Conservation (phyloP, 2,888 invertebrate species). For the Agrochola circellaris region DNA sequence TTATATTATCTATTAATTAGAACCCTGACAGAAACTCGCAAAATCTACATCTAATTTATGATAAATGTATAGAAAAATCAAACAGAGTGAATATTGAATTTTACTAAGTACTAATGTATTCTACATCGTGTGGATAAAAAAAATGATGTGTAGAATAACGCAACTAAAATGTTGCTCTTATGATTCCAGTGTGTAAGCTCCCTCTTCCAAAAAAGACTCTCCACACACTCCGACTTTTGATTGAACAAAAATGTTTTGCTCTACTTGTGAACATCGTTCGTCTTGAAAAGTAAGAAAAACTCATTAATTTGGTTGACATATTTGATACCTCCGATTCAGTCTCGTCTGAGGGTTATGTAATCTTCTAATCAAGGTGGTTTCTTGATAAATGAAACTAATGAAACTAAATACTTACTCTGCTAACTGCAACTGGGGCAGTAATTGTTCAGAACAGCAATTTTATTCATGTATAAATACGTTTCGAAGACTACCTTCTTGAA, state of each 20-base stretch:
- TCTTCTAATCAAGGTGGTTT: neutral
- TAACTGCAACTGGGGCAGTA: neutral
- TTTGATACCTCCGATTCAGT: neutral
- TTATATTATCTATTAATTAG: conserved; percentile 28
- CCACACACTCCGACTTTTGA: neutral
- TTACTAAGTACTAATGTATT: neutral
- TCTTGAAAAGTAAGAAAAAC: neutral
- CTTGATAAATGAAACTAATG: neutral
- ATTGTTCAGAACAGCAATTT: neutral
- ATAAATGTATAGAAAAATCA: neutral
- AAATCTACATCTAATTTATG: neutral
- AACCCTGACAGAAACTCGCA: conserved; percentile 2
- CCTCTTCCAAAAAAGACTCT: conserved; percentile 1
- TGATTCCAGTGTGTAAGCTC: conserved; percentile 8
- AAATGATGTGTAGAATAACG: neutral
- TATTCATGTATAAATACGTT: neutral
- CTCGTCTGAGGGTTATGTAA: neutral
- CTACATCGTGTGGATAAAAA: neutral
- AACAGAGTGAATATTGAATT: neutral
- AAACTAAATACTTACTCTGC: neutral
- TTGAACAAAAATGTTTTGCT: neutral
- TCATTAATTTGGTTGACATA: neutral
- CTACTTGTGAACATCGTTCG: neutral
- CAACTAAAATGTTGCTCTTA: conserved; percentile 19
- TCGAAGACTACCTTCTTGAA: conserved; percentile 1